A percentile compares a stretch with the other conserved stretches of the same genome.
Evolutionary conservation across 2,888 invertebrate genomes (phyloP).

Genomic region (Hydraecia micacea): DNA sequence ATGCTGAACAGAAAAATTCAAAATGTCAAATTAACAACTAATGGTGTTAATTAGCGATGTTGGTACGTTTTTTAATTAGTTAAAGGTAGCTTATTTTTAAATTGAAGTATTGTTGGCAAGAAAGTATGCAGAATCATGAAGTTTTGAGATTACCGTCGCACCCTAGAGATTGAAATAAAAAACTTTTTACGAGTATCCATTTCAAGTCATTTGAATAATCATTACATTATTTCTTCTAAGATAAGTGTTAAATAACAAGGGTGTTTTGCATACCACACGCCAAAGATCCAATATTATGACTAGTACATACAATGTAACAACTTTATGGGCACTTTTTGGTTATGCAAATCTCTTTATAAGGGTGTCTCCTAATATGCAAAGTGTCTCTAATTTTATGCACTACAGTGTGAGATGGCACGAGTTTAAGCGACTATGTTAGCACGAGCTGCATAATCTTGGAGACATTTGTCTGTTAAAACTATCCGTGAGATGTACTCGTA

Average conservation of each 20-base stretch:
- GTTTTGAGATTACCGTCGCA: not conserved
- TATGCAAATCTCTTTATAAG: conserved; percentile 49
- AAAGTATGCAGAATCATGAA: not conserved
- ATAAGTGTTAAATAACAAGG: conserved; percentile 8
- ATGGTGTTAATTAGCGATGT: not conserved
- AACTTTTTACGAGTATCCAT: conserved; percentile 16
- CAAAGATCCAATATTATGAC: conserved; percentile 40
- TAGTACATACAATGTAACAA: conserved; percentile 33
- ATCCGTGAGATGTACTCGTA: not conserved
- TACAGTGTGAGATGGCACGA: conserved; percentile 65
- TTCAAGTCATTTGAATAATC: conserved; percentile 29
- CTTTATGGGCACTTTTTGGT: conserved; percentile 58
- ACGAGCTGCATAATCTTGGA: conserved; percentile 49
- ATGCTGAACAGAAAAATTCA: not conserved
- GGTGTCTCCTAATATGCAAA: conserved; percentile 68
- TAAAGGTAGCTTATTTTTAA: not conserved
- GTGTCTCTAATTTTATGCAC: conserved; percentile 69
- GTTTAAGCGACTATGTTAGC: conserved; percentile 38
- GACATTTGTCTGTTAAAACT: conserved; percentile 16
- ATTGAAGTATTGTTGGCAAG: not conserved
- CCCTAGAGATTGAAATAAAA: not conserved
- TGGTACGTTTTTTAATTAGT: not conserved
- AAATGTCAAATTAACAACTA: not conserved
- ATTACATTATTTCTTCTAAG: conserved; percentile 6
- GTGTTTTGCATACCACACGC: conserved; percentile 60